phyloP scores from a whole-genome alignment of 2,113 vertebrate genomes.

The Megaceryle torquata region DNA sequence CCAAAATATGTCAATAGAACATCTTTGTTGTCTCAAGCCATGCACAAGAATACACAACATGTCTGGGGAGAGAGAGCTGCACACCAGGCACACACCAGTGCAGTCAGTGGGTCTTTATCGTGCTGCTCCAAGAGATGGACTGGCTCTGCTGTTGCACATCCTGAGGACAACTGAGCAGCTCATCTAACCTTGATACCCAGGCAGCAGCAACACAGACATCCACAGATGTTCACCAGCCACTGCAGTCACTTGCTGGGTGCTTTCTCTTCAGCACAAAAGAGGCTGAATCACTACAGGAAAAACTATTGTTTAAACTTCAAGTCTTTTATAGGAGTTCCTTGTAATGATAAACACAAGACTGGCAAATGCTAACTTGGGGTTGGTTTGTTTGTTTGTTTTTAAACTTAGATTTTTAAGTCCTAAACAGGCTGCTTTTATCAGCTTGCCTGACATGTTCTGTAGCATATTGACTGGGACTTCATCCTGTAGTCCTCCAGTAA shows the following conservation, averaged over 20 bases:
- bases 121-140: background rate
- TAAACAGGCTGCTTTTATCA: background rate
- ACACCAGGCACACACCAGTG: accelerated
- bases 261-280: background rate
- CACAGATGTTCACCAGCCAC: background rate
- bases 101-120: background rate
- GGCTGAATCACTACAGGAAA: background rate
- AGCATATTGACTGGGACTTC: background rate
- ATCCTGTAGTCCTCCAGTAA: background rate
- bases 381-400: background rate
- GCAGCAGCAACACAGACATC: background rate
- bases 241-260: background rate
- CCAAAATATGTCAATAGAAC: background rate
- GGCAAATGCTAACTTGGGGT: background rate
- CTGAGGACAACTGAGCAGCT: background rate
- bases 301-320: background rate
- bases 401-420: background rate
- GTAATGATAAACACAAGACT: background rate
- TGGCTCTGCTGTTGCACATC: background rate
- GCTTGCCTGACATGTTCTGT: background rate
- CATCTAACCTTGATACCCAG: background rate
- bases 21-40: background rate
- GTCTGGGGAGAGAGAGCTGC: background rate
- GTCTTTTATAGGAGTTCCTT: background rate
- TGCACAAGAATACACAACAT: background rate